Base-by-base conservation (phyloP, 2,888 invertebrate species). In the Pollenia labialis region DNA sequence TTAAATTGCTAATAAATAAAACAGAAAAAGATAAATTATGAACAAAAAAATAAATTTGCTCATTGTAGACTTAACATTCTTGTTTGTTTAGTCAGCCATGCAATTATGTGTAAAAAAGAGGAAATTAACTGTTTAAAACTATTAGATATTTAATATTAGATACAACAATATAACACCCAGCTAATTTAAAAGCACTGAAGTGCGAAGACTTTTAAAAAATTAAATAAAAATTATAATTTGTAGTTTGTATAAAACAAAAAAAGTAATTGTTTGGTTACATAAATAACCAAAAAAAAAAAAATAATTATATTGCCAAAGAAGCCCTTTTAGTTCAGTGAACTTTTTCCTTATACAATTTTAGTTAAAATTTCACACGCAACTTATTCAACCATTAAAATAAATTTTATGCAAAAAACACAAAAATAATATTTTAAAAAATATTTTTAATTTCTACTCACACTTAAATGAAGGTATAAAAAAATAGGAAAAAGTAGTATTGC, bases 81-180 rank as follows among this genome's bases (percentile, higher is more conserved):
- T 84, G 48, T 66, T 76, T 66, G 81, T 68, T 87, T 87, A 87
- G 83, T 87, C 86, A 86, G 42, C 76, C 79, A 50, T 79, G 80
- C 82, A 77, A 72, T 72, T 83, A 81, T 75, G 46, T 68, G 14
- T 42, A 75, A 32, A 32, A 32, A 75, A 46, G 62, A 75, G 81
- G 76, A 86, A 86, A 81, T 76, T 83, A 83, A 86, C 86, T 83
- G 86, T 83, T 86, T 52, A 32, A 52, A 42, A 72, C 79, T 66
- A 75, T 82, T 86, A 62, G 50, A 56, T 16, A 14, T 12, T 9
- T 42, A 32, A 32, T 32, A 32, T 32, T 6, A 32, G 32, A 32
- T 32, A 50, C n/a, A 18, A 50, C n/a, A 18, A 58, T 40, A 68
- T 40, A 6, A 76, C 42, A 64, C 50, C 40, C 14, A 2, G 44